These are phyloP conservation scores for Phoxinus phoxinus DNA, from an alignment of 2,113 vertebrate genomes.

Conservation along the genomic window DNA sequence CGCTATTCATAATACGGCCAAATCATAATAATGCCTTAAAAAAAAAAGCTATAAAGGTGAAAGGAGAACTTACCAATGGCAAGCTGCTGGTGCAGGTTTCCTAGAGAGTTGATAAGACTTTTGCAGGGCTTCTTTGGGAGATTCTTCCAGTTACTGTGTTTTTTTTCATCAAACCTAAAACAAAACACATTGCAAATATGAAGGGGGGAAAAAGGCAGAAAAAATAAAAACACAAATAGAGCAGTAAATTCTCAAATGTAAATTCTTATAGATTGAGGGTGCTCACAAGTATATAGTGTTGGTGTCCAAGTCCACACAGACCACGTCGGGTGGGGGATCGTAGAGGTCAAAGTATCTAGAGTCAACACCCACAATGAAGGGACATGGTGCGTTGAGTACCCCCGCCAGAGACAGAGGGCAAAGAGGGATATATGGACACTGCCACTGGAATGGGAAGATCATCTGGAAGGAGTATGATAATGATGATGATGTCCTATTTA, in stretches of 20 bases:
- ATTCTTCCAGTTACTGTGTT: conserved; percentile 90
- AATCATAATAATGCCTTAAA: not conserved
- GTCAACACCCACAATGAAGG: conserved; percentile 97
- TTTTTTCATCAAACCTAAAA: conserved; percentile 93
- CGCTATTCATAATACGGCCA: not conserved
- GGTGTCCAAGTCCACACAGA: conserved; percentile 98
- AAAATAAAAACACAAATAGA: not conserved
- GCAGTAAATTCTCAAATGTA: not conserved
- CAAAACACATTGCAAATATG: conserved; percentile 5
- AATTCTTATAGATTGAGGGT: not conserved
- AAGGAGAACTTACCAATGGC: conserved; percentile 78
- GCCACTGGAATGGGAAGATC: conserved; percentile 99
- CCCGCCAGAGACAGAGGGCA: conserved; percentile 93
- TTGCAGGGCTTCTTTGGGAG: conserved; percentile 97
- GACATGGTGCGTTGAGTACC: conserved; percentile 92
- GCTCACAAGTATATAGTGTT: conserved; percentile 96
- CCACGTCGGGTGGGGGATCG: conserved; percentile 94
- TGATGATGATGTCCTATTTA: not conserved
- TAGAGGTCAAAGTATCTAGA: conserved; percentile 98
- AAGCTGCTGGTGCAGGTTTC: conserved; percentile 87
- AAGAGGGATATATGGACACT: conserved; percentile 96
- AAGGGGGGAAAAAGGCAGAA: not conserved
- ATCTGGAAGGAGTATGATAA: conserved; percentile 77
- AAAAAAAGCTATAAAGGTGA: not conserved
- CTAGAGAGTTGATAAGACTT: conserved; percentile 84